Percentiles rank a stretch among this genome's conserved stretches.
Evolutionary conservation across 2,113 vertebrate species (phyloP).

Genomic region (Eurystomus gularis): DNA sequence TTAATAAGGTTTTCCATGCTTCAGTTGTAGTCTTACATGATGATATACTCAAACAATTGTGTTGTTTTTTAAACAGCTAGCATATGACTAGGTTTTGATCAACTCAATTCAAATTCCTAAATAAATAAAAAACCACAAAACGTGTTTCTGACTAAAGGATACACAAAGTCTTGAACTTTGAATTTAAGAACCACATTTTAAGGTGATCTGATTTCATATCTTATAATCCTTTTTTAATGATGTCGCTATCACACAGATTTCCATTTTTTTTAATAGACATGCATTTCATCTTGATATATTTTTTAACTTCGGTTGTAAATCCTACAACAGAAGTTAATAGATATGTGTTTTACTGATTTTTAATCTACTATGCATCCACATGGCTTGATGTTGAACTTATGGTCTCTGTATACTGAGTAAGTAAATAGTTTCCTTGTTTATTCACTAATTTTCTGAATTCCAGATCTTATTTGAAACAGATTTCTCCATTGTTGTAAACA

Average conservation of each 20-base stretch:
- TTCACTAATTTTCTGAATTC: background rate
- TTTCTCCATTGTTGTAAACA: background rate
- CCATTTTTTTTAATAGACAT: background rate
- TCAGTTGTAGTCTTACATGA: background rate
- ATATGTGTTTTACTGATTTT: background rate
- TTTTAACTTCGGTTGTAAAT: background rate
- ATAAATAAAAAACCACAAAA: background rate
- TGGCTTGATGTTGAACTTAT: background rate
- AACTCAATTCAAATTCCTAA: background rate
- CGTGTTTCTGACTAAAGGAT: rapidly evolving
- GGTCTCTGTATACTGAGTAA: background rate
- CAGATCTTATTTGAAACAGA: background rate
- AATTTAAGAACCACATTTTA: background rate
- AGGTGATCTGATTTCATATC: background rate
- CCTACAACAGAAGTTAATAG: background rate
- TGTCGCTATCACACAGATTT: rapidly evolving
- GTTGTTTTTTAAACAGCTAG: background rate
- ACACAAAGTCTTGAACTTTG: background rate
- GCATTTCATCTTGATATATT: background rate
- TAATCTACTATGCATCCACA: background rate
- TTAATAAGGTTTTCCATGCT: background rate
- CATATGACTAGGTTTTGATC: background rate
- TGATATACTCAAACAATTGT: background rate
- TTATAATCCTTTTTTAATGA: background rate
- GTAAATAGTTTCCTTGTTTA: background rate